Evolutionary conservation across 1,140 invertebrate genomes (phyloP), one percentile per base, ranked within the genome.

Genomic region (Caerostris extrusa): DNA sequence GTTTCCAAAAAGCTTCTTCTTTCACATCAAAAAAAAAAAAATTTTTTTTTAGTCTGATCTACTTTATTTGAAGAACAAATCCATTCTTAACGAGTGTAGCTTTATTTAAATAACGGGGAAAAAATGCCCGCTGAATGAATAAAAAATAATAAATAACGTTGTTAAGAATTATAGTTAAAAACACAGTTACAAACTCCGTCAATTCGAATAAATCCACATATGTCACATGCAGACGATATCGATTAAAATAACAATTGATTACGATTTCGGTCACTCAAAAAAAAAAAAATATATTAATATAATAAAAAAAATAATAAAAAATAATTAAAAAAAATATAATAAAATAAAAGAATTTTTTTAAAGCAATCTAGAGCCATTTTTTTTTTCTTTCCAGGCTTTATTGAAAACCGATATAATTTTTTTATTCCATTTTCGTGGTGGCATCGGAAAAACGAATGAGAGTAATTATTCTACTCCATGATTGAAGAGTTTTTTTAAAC

Each of bases 221-320:
- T 77, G 71, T 77, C 71, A 53, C 12, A 50, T 12, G 34, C 71
- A 77, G 71, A 53, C 71, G 71, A 77, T 77, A 77, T 77, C 34
- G 71, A 77, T 34, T 77, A 34, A 77, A 77, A 77, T 77, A 77
- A 77, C 71, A 77, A 77, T 77, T 77, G 71, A 77, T 77, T 77
- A 77, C 10, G 71, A 7, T 34, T 77, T 77, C 71, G 71, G 71
- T 53, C 71, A 77, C 53, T 67, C 71, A 12, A 50, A 53, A 77
- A 5, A 53, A 34, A 0, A 7, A 34, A 1, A 34, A 34, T 0
- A 34, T n/a, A n/a, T n/a, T n/a, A n/a, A n/a, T n/a, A n/a, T n/a
- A 34, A 34, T 34, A 34, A 34, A 34, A 34, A 34, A 34, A 34
- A 34, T 34, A 1, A 1, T 34, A 34, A 34, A 2, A 34, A 34